A percentile compares a stretch with the other conserved stretches of the same genome.
phyloP scores from a whole-genome alignment of 2,888 invertebrate genomes.

The Sisyra nigra region DNA sequence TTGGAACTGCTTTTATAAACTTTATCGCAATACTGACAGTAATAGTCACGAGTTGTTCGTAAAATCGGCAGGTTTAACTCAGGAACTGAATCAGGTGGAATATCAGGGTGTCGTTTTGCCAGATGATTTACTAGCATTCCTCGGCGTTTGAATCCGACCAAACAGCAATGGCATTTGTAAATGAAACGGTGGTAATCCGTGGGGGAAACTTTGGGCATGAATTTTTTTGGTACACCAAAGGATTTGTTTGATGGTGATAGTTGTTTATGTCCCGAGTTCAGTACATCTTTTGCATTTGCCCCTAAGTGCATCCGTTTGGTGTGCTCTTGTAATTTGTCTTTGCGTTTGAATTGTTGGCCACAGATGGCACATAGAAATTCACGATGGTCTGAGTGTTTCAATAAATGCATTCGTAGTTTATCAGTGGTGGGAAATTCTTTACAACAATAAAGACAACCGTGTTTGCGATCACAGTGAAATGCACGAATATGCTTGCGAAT shows the following conservation, averaged over 20 bases:
- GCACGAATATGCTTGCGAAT: slow-evolving; percentile 58
- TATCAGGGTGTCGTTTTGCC: slow-evolving; percentile 56
- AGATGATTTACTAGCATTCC: slow-evolving; percentile 78
- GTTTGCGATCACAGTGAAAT: slow-evolving; percentile 52
- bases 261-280: slow-evolving; percentile 15
- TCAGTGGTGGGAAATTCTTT: slow-evolving; percentile 54
- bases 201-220: slow-evolving; percentile 37
- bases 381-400: slow-evolving; percentile 45
- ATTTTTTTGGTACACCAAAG: slow-evolving; percentile 29
- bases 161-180: slow-evolving; percentile 60
- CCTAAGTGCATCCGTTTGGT: slow-evolving; percentile 44
- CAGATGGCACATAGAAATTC: slow-evolving; percentile 63
- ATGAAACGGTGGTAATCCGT: slow-evolving; percentile 55
- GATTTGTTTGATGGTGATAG: slow-evolving; percentile 12
- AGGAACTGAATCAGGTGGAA: slow-evolving; percentile 45
- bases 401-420: slow-evolving; percentile 53
- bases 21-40: slow-evolving; percentile 73
- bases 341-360: slow-evolving; percentile 61
- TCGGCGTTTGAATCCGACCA: slow-evolving; percentile 63
- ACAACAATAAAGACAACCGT: slow-evolving; percentile 48
- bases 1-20: slow-evolving; percentile 74
- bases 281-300: neutral
- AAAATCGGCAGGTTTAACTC: slow-evolving; percentile 65
- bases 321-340: slow-evolving; percentile 58
- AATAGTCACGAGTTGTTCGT: slow-evolving; percentile 60